Evolutionary conservation across 2,113 vertebrate species (phyloP).

Genomic region (Suricata suricatta): DNA sequence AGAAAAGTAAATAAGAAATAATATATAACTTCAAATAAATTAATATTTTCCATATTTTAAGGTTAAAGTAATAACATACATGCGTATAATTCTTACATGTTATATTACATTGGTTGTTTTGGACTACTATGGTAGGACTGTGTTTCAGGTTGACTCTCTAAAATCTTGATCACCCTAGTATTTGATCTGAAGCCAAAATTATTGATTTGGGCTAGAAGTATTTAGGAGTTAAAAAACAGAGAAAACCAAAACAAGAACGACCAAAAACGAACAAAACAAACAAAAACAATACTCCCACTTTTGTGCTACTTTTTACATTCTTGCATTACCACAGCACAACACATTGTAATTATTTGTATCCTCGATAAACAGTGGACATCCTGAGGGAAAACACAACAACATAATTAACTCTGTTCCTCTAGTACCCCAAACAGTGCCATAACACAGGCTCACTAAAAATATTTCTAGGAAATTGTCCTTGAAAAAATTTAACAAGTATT

Average conservation of each 20-base stretch:
- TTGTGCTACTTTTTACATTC: neutral
- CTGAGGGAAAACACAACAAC: neutral
- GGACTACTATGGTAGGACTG: neutral
- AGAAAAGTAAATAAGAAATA: neutral
- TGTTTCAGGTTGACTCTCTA: neutral
- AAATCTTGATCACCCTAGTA: neutral
- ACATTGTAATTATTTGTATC: neutral
- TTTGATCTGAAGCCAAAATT: neutral
- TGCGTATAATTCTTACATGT: neutral
- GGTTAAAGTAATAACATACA: neutral
- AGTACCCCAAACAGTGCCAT: neutral
- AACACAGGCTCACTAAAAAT: neutral
- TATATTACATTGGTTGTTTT: neutral
- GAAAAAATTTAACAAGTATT: neutral
- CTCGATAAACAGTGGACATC: neutral
- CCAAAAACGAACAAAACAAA: neutral
- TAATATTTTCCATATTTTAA: neutral
- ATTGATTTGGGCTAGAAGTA: neutral
- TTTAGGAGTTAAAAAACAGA: neutral
- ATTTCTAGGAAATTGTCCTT: neutral
- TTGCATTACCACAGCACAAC: neutral
- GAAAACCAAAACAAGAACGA: neutral
- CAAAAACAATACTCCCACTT: neutral
- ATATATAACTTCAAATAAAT: neutral
- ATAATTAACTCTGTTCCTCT: neutral